Evolutionary conservation across 2,888 invertebrate species (phyloP), one percentile per base, ranked within the genome.

Genomic region (Folsomia manolachei): DNA sequence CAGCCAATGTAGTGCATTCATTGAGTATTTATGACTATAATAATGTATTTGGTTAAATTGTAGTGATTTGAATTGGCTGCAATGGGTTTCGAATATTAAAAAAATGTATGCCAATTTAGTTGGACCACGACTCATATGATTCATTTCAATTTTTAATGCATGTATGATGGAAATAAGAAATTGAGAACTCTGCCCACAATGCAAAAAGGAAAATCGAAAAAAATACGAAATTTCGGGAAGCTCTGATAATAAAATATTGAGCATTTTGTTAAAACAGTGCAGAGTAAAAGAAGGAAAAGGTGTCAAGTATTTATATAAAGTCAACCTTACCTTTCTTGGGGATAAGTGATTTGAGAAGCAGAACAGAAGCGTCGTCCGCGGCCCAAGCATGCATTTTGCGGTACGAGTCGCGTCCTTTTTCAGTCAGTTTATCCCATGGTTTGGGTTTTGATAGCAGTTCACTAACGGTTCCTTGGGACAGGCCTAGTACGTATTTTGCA

Each of bases 351-450:
- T 99, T 98, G 84, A 99, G 90, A 82, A 97, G 91, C 88, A 95
- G 89, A 83, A 99, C 94, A 82, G 98, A 97, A 83, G 93, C 92
- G 87, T 98, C 98, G 27, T 67, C 67, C 85, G 93, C 93, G 80
- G 97, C 95, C 99, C 99, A 99, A 82, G 95, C 95, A 86, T 97
- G 96, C 96, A 99, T 99, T 87, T 98, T 97, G 83, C 99, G 88
- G 87, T 99, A 99, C 82, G 97, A 97, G 87, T 99, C 99, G 71
- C 98, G 88, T 51, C 99, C 99, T 85, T 99, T 99, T 87, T 99
- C 99, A 72, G 99, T 99, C 83, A 99, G 87, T 86, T 98, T 98
- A 87, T 97, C 97, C 99, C 99, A 99, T 18, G 97, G 97, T 84
- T 99, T 97, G 70, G 99, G 99, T 84, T 99, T 99, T 81, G 97